Conservation (phyloP, 1,140 invertebrate genomes). For the Papilio aristodemus region DNA sequence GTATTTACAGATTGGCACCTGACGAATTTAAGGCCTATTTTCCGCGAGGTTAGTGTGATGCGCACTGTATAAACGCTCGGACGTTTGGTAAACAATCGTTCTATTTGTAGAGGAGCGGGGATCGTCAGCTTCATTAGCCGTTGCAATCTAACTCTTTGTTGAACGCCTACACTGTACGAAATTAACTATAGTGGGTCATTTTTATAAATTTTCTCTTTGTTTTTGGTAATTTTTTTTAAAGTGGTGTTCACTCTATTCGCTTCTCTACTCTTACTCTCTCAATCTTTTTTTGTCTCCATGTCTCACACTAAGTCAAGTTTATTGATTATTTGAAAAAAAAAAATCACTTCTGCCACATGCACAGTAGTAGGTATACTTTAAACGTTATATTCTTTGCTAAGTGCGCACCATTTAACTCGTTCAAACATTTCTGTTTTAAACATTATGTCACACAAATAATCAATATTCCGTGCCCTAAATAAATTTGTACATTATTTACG, state of each 20-base stretch:
- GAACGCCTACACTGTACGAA: background rate
- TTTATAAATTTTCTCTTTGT: background rate
- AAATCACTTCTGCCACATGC: no score
- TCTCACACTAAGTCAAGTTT: no score
- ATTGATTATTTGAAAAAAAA: no score
- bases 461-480: conserved; percentile 41
- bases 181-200: background rate
- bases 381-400: background rate
- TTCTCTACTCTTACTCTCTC: no score
- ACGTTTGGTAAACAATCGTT: conserved; percentile 60
- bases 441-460: conserved; percentile 42
- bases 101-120: conserved; percentile 56
- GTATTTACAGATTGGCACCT: conserved; percentile 50
- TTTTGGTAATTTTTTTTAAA: background rate
- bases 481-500: conserved; percentile 34
- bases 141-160: conserved; percentile 43
- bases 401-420: background rate
- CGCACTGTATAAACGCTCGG: conserved; percentile 52
- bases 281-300: no score
- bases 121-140: conserved; percentile 68
- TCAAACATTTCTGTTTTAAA: conserved; percentile 29
- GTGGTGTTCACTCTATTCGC: no score
- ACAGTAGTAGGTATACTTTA: background rate
- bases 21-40: conserved; percentile 62
- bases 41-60: conserved; percentile 48